These are phyloP conservation scores for Takifugu flavidus DNA, from an alignment of 2,113 vertebrate species.

Conservation along the genomic window DNA sequence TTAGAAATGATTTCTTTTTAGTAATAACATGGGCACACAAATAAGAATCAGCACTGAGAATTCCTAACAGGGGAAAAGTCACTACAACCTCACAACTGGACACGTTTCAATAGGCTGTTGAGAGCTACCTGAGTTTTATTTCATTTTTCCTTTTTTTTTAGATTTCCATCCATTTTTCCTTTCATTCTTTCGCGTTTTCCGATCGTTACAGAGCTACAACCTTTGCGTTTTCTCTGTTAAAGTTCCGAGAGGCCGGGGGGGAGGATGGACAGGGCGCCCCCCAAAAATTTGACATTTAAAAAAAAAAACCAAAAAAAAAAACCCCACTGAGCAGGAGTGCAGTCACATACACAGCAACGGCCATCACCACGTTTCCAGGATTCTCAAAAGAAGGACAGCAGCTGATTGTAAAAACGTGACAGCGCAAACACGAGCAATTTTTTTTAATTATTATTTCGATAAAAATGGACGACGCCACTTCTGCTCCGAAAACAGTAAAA, in stretches of 20 bases:
- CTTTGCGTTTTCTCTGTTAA: slow-evolving; percentile 61
- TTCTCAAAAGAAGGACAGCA: slow-evolving; percentile 11
- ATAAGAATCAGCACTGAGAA: slow-evolving; percentile 59
- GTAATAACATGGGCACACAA: slow-evolving; percentile 55
- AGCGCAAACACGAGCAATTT: not conserved
- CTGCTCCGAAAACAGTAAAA: no score
- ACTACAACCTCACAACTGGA: slow-evolving; percentile 78
- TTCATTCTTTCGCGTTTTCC: slow-evolving; percentile 22
- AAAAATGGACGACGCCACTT: no score
- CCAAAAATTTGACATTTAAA: no score
- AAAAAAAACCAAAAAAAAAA: not conserved
- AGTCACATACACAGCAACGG: slow-evolving; percentile 69
- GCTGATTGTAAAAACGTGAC: slow-evolving; percentile 12
- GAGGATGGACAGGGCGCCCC: slow-evolving; percentile 45
- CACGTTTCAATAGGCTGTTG: slow-evolving; percentile 77
- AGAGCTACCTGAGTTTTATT: slow-evolving; percentile 87
- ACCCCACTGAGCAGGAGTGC: slow-evolving; percentile 59
- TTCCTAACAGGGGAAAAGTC: slow-evolving; percentile 57
- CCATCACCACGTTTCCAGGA: slow-evolving; percentile 27
- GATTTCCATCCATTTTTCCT: slow-evolving; percentile 40
- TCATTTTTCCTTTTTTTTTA: slow-evolving; percentile 53
- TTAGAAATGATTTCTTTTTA: slow-evolving; percentile 48
- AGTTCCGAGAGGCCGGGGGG: slow-evolving; percentile 77
- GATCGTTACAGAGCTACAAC: slow-evolving; percentile 80
- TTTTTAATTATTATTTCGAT: no score